These are phyloP conservation scores for Microplitis demolitor DNA, from an alignment of 1,140 invertebrate genomes.

Conservation along the genomic window DNA sequence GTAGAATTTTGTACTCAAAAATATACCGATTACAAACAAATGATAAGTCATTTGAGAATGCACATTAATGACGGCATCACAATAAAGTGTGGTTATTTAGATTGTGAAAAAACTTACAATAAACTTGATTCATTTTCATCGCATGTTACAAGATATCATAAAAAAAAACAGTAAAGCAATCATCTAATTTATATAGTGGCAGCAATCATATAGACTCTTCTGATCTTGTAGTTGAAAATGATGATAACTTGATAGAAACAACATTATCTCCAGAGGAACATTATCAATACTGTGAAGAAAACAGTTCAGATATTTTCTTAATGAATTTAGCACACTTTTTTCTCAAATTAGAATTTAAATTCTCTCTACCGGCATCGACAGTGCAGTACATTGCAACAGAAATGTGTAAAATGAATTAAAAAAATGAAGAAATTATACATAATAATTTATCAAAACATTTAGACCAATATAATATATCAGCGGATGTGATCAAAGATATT, in stretches of 20 bases:
- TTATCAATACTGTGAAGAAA: not conserved
- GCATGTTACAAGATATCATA: slow-evolving; percentile 1
- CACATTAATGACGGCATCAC: not conserved
- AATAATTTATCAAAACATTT: not conserved
- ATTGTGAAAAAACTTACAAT: slow-evolving; percentile 1
- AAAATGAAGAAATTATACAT: not conserved
- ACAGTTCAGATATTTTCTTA: slow-evolving; percentile 7
- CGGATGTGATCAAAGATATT: not conserved
- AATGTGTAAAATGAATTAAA: not conserved
- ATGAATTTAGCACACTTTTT: slow-evolving; percentile 15
- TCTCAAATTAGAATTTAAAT: slow-evolving; percentile 15
- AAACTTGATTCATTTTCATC: slow-evolving; percentile 6
- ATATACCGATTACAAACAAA: slow-evolving; percentile 8
- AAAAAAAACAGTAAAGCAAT: not conserved
- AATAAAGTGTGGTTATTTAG: slow-evolving; percentile 1
- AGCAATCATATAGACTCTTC: not conserved
- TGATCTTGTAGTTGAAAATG: not conserved
- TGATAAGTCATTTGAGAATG: slow-evolving; percentile 10
- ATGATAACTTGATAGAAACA: not conserved
- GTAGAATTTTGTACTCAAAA: slow-evolving; percentile 9
- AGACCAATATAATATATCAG: not conserved
- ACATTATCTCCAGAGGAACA: not conserved
- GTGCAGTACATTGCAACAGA: slow-evolving; percentile 17
- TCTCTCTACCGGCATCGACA: slow-evolving; percentile 14
- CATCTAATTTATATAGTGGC: not conserved